Evolutionary conservation across 1,140 invertebrate species (phyloP).

Genomic region (Solenopsis invicta): DNA sequence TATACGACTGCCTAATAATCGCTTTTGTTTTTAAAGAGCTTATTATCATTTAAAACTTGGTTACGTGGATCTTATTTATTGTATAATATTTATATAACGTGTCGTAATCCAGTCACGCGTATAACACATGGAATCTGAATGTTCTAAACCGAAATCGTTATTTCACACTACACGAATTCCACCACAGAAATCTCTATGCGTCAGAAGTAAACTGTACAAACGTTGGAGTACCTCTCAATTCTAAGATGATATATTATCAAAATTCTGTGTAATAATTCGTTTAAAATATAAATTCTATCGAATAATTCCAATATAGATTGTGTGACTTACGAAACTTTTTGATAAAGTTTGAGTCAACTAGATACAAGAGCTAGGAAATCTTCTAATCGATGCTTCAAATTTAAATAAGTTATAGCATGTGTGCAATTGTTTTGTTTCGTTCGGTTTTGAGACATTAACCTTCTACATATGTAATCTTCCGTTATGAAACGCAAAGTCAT

Average conservation of each 20-base stretch:
- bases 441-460: not conserved
- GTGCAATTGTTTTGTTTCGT: not conserved
- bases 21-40: not conserved
- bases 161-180: slow-evolving; percentile 8
- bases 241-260: not conserved
- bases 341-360: not conserved
- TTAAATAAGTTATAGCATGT: too few relatives aligned
- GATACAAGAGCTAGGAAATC: not conserved
- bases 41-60: slow-evolving; percentile 17
- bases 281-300: not conserved
- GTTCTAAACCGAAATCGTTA: not conserved
- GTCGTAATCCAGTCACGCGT: slow-evolving; percentile 7
- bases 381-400: not conserved
- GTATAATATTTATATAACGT: slow-evolving; percentile 26
- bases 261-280: not conserved
- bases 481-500: not conserved
- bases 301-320: not conserved
- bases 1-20: not conserved
- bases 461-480: slow-evolving; percentile 3
- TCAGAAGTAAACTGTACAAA: not conserved
- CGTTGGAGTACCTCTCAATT: not conserved
- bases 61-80: slow-evolving; percentile 58
- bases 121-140: not conserved
- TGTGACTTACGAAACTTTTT: not conserved
- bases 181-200: not conserved